These are phyloP conservation scores for Australoheros facetus DNA, from an alignment of 2,797 vertebrate genomes.

Conservation along the genomic window DNA sequence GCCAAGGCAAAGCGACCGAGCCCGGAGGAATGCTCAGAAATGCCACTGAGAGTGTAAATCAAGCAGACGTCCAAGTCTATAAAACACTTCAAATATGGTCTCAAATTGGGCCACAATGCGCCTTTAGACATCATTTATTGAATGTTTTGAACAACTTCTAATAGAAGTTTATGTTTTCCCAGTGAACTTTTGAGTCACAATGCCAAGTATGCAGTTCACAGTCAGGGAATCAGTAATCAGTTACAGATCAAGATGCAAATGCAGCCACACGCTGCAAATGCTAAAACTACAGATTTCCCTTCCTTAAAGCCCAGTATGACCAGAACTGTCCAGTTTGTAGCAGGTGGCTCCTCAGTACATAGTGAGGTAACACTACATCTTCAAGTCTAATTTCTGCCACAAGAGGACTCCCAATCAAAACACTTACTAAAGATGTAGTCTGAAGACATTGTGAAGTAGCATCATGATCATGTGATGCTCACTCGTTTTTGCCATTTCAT, in stretches of 20 bases:
- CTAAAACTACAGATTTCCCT: neutral
- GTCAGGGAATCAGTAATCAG: neutral
- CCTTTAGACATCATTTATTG: neutral
- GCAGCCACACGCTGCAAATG: neutral
- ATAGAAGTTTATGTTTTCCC: neutral
- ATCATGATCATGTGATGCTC: neutral
- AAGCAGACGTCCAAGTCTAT: conserved; percentile 32
- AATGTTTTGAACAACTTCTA: neutral
- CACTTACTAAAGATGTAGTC: neutral
- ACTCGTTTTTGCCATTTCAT: neutral
- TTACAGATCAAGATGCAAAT: neutral
- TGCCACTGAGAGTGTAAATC: conserved; percentile 57
- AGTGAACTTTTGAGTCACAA: neutral
- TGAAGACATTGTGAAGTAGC: neutral
- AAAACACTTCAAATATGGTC: conserved; percentile 30
- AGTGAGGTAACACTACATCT: neutral
- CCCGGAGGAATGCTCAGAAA: conserved; percentile 69
- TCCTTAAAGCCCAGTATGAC: neutral
- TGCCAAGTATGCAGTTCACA: neutral
- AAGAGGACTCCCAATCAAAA: neutral
- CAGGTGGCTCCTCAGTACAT: neutral
- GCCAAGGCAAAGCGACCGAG: conserved; percentile 47
- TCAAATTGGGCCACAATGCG: neutral
- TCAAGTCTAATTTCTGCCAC: neutral
- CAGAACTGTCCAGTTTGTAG: neutral